Conservation (phyloP, 2,797 vertebrate genomes). For the Lindbergichthys nudifrons region DNA sequence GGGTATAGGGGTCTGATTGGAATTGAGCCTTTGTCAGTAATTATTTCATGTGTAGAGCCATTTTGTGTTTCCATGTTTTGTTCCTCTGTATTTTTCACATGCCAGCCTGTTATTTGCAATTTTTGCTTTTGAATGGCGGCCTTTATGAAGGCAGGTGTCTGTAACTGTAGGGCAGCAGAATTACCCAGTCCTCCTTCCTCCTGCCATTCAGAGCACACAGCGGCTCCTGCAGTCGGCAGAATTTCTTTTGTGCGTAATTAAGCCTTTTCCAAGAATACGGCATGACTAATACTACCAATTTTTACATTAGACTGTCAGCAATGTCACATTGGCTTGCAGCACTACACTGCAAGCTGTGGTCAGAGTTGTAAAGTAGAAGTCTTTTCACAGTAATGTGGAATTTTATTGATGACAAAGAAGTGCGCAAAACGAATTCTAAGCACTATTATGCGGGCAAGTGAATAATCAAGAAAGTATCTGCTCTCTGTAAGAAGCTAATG, state of each 20-base stretch:
- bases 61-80: conserved; percentile 1
- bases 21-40: too few relatives aligned
- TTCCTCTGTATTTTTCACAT: conserved; percentile 17
- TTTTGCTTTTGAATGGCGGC: conserved; percentile 51
- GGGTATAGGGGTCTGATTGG: too few relatives aligned
- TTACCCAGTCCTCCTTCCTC: conserved; percentile 19
- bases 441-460: background rate
- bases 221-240: conserved; percentile 30
- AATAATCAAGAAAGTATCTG: conserved; percentile 1
- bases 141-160: conserved; percentile 55
- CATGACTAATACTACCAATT: conserved; percentile 33
- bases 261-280: conserved; percentile 41
- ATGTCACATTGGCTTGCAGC: conserved; percentile 7
- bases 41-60: background rate
- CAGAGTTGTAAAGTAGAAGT: background rate
- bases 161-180: conserved; percentile 42
- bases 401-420: background rate
- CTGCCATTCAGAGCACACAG: conserved; percentile 34
- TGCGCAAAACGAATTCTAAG: conserved; percentile 2
- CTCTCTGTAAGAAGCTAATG: background rate
- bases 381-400: background rate
- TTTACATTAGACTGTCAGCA: conserved; percentile 16
- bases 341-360: background rate
- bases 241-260: conserved; percentile 38
- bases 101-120: conserved; percentile 49